A percentile compares a stretch with the other conserved stretches of the same genome.
These are phyloP conservation scores for Euclidia mi DNA, from an alignment of 2,888 invertebrate genomes.

Conservation along the genomic window DNA sequence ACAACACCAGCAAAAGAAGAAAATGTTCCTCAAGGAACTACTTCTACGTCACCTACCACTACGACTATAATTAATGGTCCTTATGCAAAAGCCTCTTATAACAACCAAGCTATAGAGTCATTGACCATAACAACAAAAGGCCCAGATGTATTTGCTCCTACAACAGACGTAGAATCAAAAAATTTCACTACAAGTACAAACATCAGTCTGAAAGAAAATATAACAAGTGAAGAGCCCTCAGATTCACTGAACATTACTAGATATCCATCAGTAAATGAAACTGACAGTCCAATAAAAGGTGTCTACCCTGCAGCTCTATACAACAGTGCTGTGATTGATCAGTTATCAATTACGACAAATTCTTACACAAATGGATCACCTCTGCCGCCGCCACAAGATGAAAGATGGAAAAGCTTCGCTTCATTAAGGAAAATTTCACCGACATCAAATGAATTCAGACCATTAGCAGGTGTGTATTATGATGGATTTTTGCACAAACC, in stretches of 20 bases:
- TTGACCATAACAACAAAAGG: conserved; percentile 27
- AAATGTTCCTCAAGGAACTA: conserved; percentile 21
- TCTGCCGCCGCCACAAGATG: conserved; percentile 66
- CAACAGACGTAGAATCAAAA: conserved; percentile 56
- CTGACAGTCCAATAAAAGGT: no score
- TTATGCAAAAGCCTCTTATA: conserved; percentile 42
- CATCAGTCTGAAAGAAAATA: conserved; percentile 33
- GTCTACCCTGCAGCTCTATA: no score
- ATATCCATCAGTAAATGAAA: conserved; percentile 53
- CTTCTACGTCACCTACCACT: conserved; percentile 24
- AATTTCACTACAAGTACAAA: conserved; percentile 59
- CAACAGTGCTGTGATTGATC: conserved; percentile 71
- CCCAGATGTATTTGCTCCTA: conserved; percentile 46
- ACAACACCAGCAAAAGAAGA: background rate
- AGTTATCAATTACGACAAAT: conserved; percentile 79
- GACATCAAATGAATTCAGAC: conserved; percentile 72
- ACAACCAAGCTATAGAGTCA: conserved; percentile 37
- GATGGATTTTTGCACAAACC: conserved; percentile 82
- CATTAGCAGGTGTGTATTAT: conserved; percentile 84
- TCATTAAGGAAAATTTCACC: conserved; percentile 58
- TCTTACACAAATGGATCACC: conserved; percentile 69
- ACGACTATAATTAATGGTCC: conserved; percentile 30
- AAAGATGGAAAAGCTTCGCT: conserved; percentile 76
- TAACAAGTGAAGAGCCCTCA: conserved; percentile 19
- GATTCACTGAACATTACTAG: conserved; percentile 25